Evolutionary conservation across 2,888 invertebrate genomes (phyloP).

Genomic region (Lasioglossum oenotherae): DNA sequence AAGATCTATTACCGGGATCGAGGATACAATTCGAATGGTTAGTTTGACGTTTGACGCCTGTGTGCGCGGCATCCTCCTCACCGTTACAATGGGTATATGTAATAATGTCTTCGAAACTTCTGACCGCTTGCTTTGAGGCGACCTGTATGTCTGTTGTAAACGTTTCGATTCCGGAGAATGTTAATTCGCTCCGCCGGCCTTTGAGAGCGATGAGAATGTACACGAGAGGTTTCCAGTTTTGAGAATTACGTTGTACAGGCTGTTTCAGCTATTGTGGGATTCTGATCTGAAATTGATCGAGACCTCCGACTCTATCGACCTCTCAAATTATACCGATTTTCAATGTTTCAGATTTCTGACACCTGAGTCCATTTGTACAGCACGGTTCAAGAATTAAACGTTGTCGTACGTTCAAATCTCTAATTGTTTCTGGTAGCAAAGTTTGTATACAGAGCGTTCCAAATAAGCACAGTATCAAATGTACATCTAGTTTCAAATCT

Average conservation of each 20-base stretch:
- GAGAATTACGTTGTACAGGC: neutral
- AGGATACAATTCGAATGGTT: neutral
- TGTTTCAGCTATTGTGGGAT: neutral
- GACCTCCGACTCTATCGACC: too few relatives aligned
- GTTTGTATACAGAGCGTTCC: neutral
- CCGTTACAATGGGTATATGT: neutral
- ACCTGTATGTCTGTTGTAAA: neutral
- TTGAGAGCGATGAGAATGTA: neutral
- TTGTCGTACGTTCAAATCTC: too few relatives aligned
- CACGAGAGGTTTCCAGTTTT: neutral
- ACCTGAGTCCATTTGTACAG: neutral
- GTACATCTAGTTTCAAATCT: neutral
- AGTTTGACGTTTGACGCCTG: neutral
- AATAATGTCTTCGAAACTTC: neutral
- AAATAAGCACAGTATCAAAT: too few relatives aligned
- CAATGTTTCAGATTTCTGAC: too few relatives aligned
- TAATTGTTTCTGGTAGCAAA: neutral
- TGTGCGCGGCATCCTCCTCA: neutral
- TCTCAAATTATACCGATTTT: neutral
- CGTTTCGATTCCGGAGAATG: neutral
- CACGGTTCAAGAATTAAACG: neutral
- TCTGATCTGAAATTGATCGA: neutral
- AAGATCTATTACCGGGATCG: constrained; percentile 25
- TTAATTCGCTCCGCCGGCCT: neutral
- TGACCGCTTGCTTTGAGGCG: neutral